Evolutionary conservation across 1,140 invertebrate species (phyloP).

Genomic region (Bombyx mandarina): DNA sequence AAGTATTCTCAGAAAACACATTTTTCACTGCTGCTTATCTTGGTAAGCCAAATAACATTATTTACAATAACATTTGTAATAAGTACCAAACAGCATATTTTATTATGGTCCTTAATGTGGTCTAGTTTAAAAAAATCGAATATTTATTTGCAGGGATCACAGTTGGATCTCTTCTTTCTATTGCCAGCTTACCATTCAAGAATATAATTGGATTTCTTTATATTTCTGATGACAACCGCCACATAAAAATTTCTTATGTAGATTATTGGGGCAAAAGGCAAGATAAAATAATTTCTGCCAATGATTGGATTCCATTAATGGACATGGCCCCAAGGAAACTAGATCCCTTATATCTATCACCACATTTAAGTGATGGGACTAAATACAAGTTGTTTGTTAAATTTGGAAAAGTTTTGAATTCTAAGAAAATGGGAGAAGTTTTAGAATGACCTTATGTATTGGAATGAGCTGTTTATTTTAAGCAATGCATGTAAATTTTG

Average conservation of each 20-base stretch:
- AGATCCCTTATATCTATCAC: constrained; percentile 49
- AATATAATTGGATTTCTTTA: constrained; percentile 73
- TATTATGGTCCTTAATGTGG: background rate
- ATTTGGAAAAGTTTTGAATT: constrained; percentile 47
- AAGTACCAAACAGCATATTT: background rate
- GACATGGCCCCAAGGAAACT: constrained; percentile 43
- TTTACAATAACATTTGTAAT: too few relatives aligned
- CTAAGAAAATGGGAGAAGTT: constrained; percentile 41
- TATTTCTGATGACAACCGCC: constrained; percentile 62
- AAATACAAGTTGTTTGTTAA: constrained; percentile 53
- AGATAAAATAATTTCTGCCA: constrained; percentile 51
- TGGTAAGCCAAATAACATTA: constrained; percentile 23
- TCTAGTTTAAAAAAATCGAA: too few relatives aligned
- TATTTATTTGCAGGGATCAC: constrained; percentile 53
- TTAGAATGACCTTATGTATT: constrained; percentile 31
- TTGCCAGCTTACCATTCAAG: constrained; percentile 50
- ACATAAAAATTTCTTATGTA: constrained; percentile 70
- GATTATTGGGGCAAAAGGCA: constrained; percentile 72
- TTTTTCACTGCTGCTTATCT: constrained; percentile 36
- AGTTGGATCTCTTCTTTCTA: constrained; percentile 40
- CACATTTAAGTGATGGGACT: constrained; percentile 42
- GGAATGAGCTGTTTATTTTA: too few relatives aligned
- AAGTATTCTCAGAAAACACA: constrained; percentile 28
- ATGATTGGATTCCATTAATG: constrained; percentile 65
- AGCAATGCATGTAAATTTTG: too few relatives aligned